Evolutionary conservation across 2,113 vertebrate species (phyloP).

Genomic region (Vimba vimba): DNA sequence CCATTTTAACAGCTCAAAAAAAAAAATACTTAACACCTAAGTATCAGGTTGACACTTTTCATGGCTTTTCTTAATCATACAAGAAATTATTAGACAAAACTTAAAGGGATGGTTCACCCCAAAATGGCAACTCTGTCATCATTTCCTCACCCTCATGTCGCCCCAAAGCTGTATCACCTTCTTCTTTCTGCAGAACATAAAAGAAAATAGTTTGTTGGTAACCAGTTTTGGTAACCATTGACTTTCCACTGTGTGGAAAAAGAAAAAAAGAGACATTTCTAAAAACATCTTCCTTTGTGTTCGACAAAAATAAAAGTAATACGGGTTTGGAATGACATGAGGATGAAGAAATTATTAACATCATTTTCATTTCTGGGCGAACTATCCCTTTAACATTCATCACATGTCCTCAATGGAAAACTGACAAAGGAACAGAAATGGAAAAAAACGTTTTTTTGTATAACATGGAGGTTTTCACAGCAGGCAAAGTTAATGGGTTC

Average conservation of each 20-base stretch:
- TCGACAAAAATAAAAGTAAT: not conserved
- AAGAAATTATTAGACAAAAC: not conserved
- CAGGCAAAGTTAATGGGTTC: not conserved
- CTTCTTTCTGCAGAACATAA: not conserved
- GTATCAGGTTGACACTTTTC: not conserved
- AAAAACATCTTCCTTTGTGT: not conserved
- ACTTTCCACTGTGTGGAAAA: not conserved
- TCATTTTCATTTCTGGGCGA: not conserved
- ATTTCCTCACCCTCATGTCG: not conserved
- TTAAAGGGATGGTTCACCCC: not conserved
- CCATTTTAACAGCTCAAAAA: not conserved
- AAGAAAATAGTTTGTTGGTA: not conserved
- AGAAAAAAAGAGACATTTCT: not conserved
- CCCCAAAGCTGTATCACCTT: not conserved
- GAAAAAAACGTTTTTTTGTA: not conserved
- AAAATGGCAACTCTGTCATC: not conserved
- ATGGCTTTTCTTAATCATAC: not conserved
- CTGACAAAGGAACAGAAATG: not conserved
- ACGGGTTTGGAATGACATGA: not conserved
- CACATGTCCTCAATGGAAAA: not conserved
- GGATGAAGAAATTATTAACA: not conserved
- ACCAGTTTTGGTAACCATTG: not conserved
- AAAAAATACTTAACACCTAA: not conserved
- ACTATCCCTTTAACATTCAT: not conserved
- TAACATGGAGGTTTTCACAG: not conserved